Conservation (phyloP, 2,797 vertebrate genomes). For the Phrynocephalus vlangalii region DNA sequence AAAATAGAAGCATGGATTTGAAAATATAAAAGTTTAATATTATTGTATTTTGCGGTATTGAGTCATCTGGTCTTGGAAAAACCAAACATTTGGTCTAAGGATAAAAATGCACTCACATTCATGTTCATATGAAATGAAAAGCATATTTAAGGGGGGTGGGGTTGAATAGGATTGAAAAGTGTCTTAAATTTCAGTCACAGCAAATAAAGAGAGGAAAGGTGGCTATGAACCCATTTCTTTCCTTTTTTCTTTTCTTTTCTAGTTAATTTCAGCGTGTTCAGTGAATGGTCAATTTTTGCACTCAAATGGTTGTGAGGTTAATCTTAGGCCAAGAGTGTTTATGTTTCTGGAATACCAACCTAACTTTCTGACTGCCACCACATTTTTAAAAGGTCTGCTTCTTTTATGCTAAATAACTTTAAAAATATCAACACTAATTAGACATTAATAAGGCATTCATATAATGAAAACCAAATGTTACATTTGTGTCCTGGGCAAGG, state of each 20-base stretch:
- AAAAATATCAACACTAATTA: slow-evolving; percentile 81
- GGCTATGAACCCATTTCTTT: neutral
- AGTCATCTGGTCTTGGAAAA: slow-evolving; percentile 34
- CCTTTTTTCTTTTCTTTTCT: slow-evolving; percentile 55
- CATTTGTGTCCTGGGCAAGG: slow-evolving; percentile 81
- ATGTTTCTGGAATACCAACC: slow-evolving; percentile 77
- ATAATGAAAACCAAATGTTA: slow-evolving; percentile 86
- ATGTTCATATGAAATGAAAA: slow-evolving; percentile 25
- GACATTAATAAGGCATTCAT: slow-evolving; percentile 87
- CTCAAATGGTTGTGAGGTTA: slow-evolving; percentile 82
- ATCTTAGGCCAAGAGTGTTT: slow-evolving; percentile 81
- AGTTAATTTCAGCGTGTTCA: slow-evolving; percentile 77
- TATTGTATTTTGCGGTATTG: slow-evolving; percentile 21
- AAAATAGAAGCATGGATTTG: slow-evolving; percentile 71
- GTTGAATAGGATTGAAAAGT: slow-evolving; percentile 1
- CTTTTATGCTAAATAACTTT: slow-evolving; percentile 78
- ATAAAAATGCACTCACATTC: neutral
- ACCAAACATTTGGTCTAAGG: slow-evolving; percentile 1
- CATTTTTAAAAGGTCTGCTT: slow-evolving; percentile 79
- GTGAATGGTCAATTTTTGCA: slow-evolving; percentile 79
- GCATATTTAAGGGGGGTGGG: slow-evolving; percentile 10
- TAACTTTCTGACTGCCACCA: slow-evolving; percentile 75
- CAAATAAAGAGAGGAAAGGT: slow-evolving; percentile 25
- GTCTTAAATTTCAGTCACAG: slow-evolving; percentile 14
- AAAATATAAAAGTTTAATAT: slow-evolving; percentile 40